Conservation (phyloP, 2,888 invertebrate genomes). For the Tenthredo notha region DNA sequence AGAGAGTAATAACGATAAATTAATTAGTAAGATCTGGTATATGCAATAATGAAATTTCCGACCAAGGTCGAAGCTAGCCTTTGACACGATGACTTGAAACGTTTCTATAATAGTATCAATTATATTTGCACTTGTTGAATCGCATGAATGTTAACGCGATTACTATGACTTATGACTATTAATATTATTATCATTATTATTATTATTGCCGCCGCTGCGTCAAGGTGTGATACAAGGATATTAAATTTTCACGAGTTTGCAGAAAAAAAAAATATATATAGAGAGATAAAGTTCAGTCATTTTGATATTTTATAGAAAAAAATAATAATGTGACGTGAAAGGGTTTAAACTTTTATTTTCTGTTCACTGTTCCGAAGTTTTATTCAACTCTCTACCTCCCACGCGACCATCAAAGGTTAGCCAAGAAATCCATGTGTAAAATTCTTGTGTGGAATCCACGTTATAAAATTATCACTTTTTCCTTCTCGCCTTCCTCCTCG, state of each 20-base stretch:
- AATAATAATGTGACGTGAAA: not conserved
- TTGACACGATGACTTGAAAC: constrained; percentile 41
- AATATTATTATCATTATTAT: not conserved
- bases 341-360: not conserved
- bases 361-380: not conserved
- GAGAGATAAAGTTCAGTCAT: not conserved
- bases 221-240: not conserved
- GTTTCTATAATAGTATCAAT: constrained; percentile 39
- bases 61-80: not conserved
- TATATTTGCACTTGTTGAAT: constrained; percentile 22
- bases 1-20: not conserved
- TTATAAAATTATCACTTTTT: constrained; percentile 51
- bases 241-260: not conserved
- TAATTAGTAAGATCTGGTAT: constrained; percentile 2
- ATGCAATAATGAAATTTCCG: not conserved
- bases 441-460: constrained; percentile 19
- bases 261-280: not conserved
- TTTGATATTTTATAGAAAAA: not conserved
- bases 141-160: not conserved
- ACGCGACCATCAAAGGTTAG: constrained; percentile 32
- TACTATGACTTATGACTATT: not conserved
- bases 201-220: not conserved
- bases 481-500: constrained; percentile 48
- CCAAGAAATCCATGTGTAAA: constrained; percentile 21
- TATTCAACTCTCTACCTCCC: constrained; percentile 5